These are phyloP conservation scores for Climacteris rufus DNA, from an alignment of 2,113 vertebrate genomes.

Conservation along the genomic window DNA sequence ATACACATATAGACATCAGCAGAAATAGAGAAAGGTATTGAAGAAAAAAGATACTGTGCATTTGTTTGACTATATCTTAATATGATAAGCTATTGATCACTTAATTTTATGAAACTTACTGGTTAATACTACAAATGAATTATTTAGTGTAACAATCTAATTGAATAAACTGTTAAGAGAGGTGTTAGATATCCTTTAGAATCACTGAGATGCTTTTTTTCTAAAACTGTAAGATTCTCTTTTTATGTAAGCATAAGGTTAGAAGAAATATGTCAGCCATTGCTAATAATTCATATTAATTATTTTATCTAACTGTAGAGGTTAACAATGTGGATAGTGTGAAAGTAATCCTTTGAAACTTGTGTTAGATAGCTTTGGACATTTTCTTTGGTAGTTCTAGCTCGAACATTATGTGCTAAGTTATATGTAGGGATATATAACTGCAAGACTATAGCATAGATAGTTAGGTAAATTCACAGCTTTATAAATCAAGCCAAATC, in stretches of 20 bases:
- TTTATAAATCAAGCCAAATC: background rate
- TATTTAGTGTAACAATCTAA: constrained; percentile 20
- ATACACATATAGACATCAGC: background rate
- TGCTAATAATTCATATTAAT: background rate
- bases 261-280: background rate
- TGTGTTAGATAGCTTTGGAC: background rate
- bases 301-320: background rate
- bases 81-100: background rate
- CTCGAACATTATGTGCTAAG: background rate
- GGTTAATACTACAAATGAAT: background rate
- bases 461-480: background rate
- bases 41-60: background rate
- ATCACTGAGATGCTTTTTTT: background rate
- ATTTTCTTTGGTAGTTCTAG: background rate
- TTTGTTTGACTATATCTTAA: background rate
- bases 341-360: background rate
- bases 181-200: constrained; percentile 25
- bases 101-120: background rate
- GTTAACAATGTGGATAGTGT: background rate
- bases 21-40: background rate
- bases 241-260: constrained; percentile 4
- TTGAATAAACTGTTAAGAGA: constrained; percentile 31
- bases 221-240: constrained; percentile 5
- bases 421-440: background rate
- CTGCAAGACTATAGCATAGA: background rate